Percentiles rank a stretch among this genome's conserved stretches.
These are phyloP conservation scores for Oenanthe melanoleuca DNA, from an alignment of 2,113 vertebrate species.

Conservation along the genomic window DNA sequence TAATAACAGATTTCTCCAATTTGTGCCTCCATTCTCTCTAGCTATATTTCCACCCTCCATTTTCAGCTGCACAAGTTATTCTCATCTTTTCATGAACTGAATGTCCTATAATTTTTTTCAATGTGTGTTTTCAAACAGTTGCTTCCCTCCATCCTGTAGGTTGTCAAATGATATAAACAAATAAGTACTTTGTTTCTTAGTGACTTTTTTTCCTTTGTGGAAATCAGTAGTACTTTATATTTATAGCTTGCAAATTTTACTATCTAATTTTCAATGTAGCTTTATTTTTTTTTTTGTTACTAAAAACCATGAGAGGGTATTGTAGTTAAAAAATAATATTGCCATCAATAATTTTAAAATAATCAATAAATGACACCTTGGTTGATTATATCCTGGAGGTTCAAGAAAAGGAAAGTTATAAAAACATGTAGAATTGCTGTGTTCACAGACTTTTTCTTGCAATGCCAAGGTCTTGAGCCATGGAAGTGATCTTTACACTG, in stretches of 20 bases:
- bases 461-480: neutral
- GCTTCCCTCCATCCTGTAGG: neutral
- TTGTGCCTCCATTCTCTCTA: conserved; percentile 5
- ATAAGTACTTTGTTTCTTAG: neutral
- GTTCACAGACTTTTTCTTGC: neutral
- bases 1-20: conserved; percentile 17
- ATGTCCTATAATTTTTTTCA: neutral
- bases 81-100: neutral
- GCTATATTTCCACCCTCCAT: neutral
- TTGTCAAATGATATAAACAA: neutral
- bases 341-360: neutral
- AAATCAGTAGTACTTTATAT: neutral
- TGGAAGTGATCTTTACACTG: neutral
- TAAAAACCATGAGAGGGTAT: neutral
- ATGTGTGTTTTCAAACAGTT: neutral
- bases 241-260: neutral
- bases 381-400: neutral
- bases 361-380: neutral
- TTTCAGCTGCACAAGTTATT: neutral
- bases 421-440: neutral
- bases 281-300: neutral
- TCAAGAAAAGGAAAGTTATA: neutral
- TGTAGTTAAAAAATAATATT: neutral
- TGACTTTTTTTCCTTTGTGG: neutral
- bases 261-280: neutral